Base-by-base conservation (phyloP, 2,113 vertebrate genomes). In the Phrynosoma blainvillii region DNA sequence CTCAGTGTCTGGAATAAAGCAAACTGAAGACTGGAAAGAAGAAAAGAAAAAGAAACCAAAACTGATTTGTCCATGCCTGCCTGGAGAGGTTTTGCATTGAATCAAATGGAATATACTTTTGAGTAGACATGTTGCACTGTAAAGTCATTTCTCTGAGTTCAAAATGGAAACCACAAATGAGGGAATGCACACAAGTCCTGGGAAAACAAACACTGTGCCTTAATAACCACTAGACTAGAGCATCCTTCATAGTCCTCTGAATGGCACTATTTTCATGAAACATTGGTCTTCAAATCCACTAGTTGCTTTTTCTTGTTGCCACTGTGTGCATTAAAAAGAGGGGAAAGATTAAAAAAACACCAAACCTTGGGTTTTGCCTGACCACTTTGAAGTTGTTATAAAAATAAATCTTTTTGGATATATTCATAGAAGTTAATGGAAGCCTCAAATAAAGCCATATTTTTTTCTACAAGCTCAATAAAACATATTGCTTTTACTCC, bases 401-500 rank as follows among this genome's bases (percentile, higher is more conserved):
- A 93, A 94, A 93, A 91, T 89, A 90, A 93, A 89, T 89, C 27
- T 95, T 89, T 91, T 85, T 85, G 76, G 90, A 93, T 89, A 89
- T 94, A 94, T 89, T 91, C 4, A 42, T 94, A 86, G 86, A 94
- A 92, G 62, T 91, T 93, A 92, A 91, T 88, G 82, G 54, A 92
- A 88, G 47, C 84, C 54, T 91, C 79, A 74, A 91, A 85, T 47
- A 89, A 21, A 88, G 82, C 8, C 82, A 59, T 84, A 62, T 73
- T 85, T 68, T 68, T 68, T 88, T 76, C 70, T 89, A 91, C 89
- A 27, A 89, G 87, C 82, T 88, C 92, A 92, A 92, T 93, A 93
- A 95, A 93, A 91, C 52, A 36, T 89, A 92, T 87, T 92, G 66
- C 90, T 91, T 95, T 91, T 92, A 87, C 90, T 94, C 82, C 87